Conservation (phyloP, 2,797 vertebrate species). For the Pteronotus mesoamericanus region DNA sequence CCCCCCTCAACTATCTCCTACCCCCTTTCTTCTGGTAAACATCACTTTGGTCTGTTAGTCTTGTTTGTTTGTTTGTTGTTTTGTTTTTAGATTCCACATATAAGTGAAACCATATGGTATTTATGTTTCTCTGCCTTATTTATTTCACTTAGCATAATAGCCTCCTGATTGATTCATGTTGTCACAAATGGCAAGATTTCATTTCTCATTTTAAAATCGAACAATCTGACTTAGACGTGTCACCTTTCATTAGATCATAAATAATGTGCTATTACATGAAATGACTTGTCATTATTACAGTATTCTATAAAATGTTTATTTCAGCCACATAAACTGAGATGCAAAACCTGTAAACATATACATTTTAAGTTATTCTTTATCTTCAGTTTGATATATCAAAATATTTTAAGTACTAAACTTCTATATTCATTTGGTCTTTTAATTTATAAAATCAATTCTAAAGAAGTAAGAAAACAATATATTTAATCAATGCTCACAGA, state of each 20-base stretch:
- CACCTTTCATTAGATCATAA: not conserved
- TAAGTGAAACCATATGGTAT: not conserved
- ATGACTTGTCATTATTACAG: not conserved
- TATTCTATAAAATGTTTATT: not conserved
- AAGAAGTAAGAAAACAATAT: not conserved
- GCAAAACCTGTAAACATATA: not conserved
- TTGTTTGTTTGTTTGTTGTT: too few relatives aligned
- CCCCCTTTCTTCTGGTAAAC: not conserved
- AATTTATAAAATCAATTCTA: conserved; percentile 9
- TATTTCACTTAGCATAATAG: too few relatives aligned
- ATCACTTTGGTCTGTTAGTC: not conserved
- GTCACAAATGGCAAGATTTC: too few relatives aligned
- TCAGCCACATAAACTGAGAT: not conserved
- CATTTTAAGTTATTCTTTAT: not conserved
- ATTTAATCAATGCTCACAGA: not conserved
- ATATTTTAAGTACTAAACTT: not conserved
- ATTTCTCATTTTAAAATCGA: not conserved
- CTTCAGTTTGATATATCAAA: not conserved
- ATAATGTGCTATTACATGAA: not conserved
- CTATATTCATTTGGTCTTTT: not conserved
- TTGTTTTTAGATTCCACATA: not conserved
- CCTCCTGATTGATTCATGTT: too few relatives aligned
- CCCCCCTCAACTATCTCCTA: not conserved
- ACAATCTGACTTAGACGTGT: not conserved
- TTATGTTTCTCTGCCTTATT: not conserved